A percentile compares a stretch with the other conserved stretches of the same genome.
These are phyloP conservation scores for Vipera ursinii DNA, from an alignment of 2,797 vertebrate genomes.

Conservation along the genomic window DNA sequence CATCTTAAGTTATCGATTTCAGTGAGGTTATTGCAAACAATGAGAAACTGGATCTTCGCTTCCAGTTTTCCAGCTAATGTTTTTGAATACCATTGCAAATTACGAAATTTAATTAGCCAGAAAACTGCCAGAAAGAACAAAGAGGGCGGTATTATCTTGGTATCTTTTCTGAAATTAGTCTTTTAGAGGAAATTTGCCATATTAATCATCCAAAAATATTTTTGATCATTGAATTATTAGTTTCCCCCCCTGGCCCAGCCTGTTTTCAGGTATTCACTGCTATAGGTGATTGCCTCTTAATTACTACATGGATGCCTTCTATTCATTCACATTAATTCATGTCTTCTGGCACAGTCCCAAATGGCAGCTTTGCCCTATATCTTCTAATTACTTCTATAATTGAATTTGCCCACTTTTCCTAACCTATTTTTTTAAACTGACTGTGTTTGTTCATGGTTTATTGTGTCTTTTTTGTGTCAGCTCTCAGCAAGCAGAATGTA, in stretches of 20 bases:
- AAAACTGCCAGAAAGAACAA: slow-evolving; percentile 94
- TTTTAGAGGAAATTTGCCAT: slow-evolving; percentile 99
- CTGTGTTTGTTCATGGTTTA: slow-evolving; percentile 98
- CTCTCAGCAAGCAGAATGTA: slow-evolving; percentile 87
- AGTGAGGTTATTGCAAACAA: slow-evolving; percentile 59
- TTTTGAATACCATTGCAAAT: slow-evolving; percentile 82
- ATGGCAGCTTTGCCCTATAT: slow-evolving; percentile 98
- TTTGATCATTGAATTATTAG: slow-evolving; percentile 99
- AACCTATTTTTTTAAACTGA: slow-evolving; percentile 95
- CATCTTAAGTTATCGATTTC: slow-evolving; percentile 71
- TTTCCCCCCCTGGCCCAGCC: slow-evolving; percentile 71
- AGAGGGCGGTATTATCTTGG: slow-evolving; percentile 96
- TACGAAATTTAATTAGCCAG: slow-evolving; percentile 99
- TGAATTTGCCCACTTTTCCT: slow-evolving; percentile 99
- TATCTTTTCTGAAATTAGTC: slow-evolving; percentile 99
- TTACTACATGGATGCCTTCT: slow-evolving; percentile 95
- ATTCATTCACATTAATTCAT: slow-evolving; percentile 98
- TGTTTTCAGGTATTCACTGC: slow-evolving; percentile 97
- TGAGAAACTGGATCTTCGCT: slow-evolving; percentile 71
- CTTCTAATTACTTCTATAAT: slow-evolving; percentile 99
- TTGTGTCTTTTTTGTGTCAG: slow-evolving; percentile 97
- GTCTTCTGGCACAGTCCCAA: slow-evolving; percentile 95
- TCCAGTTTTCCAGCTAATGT: slow-evolving; percentile 81
- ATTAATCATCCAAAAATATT: slow-evolving; percentile 99
- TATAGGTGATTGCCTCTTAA: slow-evolving; percentile 99